Evolutionary conservation across 2,113 vertebrate species (phyloP), one percentile per base, ranked within the genome.

Genomic region (Thomomys bottae): DNA sequence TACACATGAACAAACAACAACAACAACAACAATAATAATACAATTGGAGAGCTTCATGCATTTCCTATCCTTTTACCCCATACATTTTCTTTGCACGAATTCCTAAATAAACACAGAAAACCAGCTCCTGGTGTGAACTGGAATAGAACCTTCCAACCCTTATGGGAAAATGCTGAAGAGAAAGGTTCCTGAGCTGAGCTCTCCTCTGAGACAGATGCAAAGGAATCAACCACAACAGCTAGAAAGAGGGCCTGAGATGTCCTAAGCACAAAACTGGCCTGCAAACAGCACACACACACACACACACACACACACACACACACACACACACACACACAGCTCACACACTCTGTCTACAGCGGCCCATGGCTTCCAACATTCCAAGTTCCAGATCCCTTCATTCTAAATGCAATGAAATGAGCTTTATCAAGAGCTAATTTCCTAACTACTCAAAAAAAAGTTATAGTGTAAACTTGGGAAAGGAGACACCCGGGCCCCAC

Each of bases 61-160:
- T 77, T 78, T 67, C 28, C 40, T 42, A 57, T 5, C 72, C 84
- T 59, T 15, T n/a, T 80, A 20, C n/a, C 78, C 70, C 49, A 72
- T 83, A 30, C 21, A 78, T n/a, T 87, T 82, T 38, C 8, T 59
- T 86, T 82, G n/a, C 6, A 91, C 45, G 9, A 49, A 11, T 7
- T 45, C 77, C 17, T 28, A 86, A 92, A 63, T 79, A 90, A 63
- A 80, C 71, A 40, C 34, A 73, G 21, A 54, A 54, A 89, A 36
- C 0, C 26, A 93, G 77, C 72, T 26, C 21, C 34, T 88, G 75
- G 38, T 6, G 18, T 79, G n/a, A 94, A 64, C 15, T 73, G 42
- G 6, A 59, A 11, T 11, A 9, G 9, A 67, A 94, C 84, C 28
- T 89, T 89, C 86, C 45, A 49, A 91, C 28, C 17, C 88, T 89